phyloP scores from a whole-genome alignment of 2,113 vertebrate genomes.

The Sinocyclocheilus anophthalmus region DNA sequence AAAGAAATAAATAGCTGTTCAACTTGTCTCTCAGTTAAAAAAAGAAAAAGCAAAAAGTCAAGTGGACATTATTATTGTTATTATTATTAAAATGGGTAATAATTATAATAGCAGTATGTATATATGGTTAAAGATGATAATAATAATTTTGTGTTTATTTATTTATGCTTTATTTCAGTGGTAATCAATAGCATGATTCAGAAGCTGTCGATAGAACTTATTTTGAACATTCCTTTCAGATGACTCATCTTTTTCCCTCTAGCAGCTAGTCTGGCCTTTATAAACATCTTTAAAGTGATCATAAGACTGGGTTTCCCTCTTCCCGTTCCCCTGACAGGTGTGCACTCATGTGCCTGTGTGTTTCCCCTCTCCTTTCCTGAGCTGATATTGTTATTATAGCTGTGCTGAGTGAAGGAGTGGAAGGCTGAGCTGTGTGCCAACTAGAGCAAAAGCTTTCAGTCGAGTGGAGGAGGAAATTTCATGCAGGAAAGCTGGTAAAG shows the following conservation, averaged over 20 bases:
- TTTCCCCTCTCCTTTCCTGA: constrained; percentile 44
- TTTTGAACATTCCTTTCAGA: constrained; percentile 19
- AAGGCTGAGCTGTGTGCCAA: constrained; percentile 23
- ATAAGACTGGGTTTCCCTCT: constrained; percentile 24
- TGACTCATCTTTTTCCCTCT: background rate
- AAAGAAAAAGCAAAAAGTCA: too few species aligned
- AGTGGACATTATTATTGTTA: too few species aligned
- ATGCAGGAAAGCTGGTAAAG: constrained; percentile 39
- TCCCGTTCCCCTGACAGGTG: constrained; percentile 32
- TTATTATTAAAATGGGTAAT: too few species aligned
- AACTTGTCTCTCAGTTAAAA: background rate
- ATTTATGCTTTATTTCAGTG: background rate
- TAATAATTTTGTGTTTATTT: background rate
- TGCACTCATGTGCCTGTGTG: constrained; percentile 29
- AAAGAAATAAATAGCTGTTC: too few species aligned
- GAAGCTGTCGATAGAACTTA: background rate
- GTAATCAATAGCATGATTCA: background rate
- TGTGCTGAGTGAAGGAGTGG: constrained; percentile 50
- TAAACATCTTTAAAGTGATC: constrained; percentile 1
- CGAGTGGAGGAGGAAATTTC: constrained; percentile 55
- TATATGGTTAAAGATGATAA: too few species aligned
- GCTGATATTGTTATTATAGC: constrained; percentile 66
- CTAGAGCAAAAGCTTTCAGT: constrained; percentile 32
- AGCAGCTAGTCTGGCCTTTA: background rate
- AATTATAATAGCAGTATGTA: too few species aligned